Evolutionary conservation across 2,797 vertebrate genomes (phyloP).

Genomic region (Todus mexicanus): DNA sequence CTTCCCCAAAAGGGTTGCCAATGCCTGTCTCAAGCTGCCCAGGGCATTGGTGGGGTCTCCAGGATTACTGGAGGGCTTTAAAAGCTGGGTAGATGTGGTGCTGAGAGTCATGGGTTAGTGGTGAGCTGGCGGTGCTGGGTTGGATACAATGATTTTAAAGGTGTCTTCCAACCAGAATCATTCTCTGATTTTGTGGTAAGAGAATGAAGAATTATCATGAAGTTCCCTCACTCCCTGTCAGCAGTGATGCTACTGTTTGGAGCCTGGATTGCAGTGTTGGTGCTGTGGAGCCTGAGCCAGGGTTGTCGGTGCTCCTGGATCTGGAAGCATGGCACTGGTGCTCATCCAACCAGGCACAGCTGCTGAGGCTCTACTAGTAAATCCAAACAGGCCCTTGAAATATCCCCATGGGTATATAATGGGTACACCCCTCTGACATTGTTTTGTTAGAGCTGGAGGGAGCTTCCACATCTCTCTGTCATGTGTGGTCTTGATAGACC

Average conservation of each 20-base stretch:
- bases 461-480: not conserved
- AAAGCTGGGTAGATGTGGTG: not conserved
- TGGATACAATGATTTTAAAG: no score
- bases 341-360: not conserved
- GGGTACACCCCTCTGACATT: not conserved
- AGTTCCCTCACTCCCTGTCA: not conserved
- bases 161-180: no score
- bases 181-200: not conserved
- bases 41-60: no score
- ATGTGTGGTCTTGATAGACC: not conserved
- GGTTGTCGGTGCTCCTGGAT: not conserved
- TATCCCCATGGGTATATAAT: not conserved
- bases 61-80: not conserved
- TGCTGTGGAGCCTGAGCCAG: not conserved
- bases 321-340: not conserved
- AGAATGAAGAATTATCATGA: not conserved
- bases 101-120: not conserved
- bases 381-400: not conserved
- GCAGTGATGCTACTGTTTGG: accelerated
- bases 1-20: not conserved
- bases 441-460: not conserved
- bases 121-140: not conserved
- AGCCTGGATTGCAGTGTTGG: not conserved
- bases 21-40: no score
- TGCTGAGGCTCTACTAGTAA: not conserved